Percentiles rank a stretch among this genome's conserved stretches.
Conservation (phyloP, 2,797 vertebrate genomes). For the Choloepus didactylus region DNA sequence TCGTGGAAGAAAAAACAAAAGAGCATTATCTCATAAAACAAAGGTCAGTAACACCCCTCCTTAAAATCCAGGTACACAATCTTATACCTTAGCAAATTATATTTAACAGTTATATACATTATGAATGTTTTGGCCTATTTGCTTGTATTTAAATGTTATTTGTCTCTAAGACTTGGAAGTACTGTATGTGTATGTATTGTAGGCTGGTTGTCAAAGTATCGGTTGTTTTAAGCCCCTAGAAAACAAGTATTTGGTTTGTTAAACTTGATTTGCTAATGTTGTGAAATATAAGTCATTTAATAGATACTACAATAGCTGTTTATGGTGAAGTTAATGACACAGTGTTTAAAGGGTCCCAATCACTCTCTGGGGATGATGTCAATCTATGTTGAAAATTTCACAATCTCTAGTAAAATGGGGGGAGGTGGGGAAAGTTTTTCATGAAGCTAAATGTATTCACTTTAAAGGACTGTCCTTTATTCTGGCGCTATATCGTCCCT, state of each 20-base stretch:
- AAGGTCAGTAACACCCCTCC: constrained; percentile 47
- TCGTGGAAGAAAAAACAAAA: neutral
- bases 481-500: too few relatives aligned
- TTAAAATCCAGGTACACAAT: neutral
- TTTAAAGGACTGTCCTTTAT: too few relatives aligned
- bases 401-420: neutral
- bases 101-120: neutral
- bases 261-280: constrained; percentile 18
- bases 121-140: neutral
- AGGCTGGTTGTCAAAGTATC: neutral
- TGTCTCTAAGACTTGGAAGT: constrained; percentile 30
- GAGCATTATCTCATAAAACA: constrained; percentile 60
- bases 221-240: constrained; percentile 10
- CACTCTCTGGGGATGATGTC: neutral
- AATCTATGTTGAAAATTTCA: constrained; percentile 38
- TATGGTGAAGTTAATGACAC: neutral
- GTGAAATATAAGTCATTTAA: neutral
- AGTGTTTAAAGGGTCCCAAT: neutral
- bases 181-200: neutral
- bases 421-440: neutral
- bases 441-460: neutral
- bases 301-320: neutral
- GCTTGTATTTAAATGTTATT: constrained; percentile 10
- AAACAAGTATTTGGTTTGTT: neutral
- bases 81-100: neutral